Conservation (phyloP, 2,888 invertebrate species). For the Acronicta leporina region DNA sequence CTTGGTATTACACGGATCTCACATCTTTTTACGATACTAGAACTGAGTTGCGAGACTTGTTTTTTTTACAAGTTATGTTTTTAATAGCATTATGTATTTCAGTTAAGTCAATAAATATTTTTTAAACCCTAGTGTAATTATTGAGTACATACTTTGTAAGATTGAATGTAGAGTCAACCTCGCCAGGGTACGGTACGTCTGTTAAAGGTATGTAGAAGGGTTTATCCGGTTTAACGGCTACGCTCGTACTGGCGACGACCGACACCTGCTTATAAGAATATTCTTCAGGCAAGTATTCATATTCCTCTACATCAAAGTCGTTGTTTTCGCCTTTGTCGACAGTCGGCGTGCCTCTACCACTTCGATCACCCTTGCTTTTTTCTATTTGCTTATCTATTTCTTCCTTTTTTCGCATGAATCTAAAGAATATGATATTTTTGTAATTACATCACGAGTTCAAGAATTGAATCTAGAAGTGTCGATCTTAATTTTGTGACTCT, state of each 20-base stretch:
- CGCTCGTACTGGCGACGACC: constrained; percentile 46
- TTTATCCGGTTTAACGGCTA: constrained; percentile 62
- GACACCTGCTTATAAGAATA: constrained; percentile 64
- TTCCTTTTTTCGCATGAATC: constrained; percentile 75
- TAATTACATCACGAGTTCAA: too few relatives aligned
- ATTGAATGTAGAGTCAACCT: constrained; percentile 76
- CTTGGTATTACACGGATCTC: too few relatives aligned
- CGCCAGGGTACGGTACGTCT: constrained; percentile 80
- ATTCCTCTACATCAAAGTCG: constrained; percentile 75
- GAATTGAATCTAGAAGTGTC: neutral
- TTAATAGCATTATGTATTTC: too few relatives aligned
- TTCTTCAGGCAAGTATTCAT: constrained; percentile 69
- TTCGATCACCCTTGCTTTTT: constrained; percentile 51
- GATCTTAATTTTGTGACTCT: neutral
- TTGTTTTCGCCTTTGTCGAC: constrained; percentile 61
- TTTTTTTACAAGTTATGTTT: too few relatives aligned
- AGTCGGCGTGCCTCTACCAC: neutral
- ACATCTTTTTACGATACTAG: too few relatives aligned
- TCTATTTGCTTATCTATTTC: constrained; percentile 71
- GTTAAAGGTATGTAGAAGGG: constrained; percentile 76
- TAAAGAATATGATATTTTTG: constrained; percentile 30
- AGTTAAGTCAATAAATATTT: too few relatives aligned
- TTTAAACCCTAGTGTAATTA: too few relatives aligned
- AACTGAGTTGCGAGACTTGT: too few relatives aligned
- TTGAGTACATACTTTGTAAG: constrained; percentile 77